phyloP scores from a whole-genome alignment of 2,888 invertebrate genomes.

The Dynastes hyllus region DNA sequence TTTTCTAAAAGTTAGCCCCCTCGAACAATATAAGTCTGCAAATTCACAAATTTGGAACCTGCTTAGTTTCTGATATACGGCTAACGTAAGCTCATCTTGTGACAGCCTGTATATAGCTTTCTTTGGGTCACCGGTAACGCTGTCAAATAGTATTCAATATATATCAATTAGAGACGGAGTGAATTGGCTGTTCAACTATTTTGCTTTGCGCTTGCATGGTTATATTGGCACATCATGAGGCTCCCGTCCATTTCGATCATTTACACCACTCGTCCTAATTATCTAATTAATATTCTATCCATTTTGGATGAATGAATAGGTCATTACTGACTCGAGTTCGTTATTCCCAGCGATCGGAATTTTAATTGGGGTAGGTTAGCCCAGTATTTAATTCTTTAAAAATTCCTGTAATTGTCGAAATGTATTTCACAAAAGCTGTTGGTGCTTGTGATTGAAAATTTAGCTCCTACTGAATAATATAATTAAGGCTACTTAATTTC shows the following conservation, averaged over 20 bases:
- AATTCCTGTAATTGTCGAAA: too few species aligned
- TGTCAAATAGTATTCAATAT: conserved; percentile 1
- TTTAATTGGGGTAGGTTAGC: too few species aligned
- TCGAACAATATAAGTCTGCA: too few species aligned
- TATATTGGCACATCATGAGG: neutral
- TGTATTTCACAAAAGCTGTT: too few species aligned
- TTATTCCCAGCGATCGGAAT: neutral
- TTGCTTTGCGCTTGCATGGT: neutral
- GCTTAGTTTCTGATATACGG: too few species aligned
- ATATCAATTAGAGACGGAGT: neutral
- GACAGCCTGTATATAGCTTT: neutral
- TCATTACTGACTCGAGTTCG: neutral
- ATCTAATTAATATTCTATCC: conserved; percentile 13
- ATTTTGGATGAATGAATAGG: neutral
- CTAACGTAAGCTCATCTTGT: too few species aligned
- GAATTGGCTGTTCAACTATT: conserved; percentile 7
- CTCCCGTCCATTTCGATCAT: neutral
- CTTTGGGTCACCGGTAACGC: neutral
- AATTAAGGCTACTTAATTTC: too few species aligned
- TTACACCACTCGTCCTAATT: neutral
- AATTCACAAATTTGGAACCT: too few species aligned
- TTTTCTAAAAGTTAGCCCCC: too few species aligned
- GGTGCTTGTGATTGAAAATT: too few species aligned
- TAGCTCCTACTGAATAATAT: too few species aligned
- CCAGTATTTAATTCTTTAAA: too few species aligned